phyloP scores from a whole-genome alignment of 1,140 invertebrate genomes.

The Leguminivora glycinivorella region DNA sequence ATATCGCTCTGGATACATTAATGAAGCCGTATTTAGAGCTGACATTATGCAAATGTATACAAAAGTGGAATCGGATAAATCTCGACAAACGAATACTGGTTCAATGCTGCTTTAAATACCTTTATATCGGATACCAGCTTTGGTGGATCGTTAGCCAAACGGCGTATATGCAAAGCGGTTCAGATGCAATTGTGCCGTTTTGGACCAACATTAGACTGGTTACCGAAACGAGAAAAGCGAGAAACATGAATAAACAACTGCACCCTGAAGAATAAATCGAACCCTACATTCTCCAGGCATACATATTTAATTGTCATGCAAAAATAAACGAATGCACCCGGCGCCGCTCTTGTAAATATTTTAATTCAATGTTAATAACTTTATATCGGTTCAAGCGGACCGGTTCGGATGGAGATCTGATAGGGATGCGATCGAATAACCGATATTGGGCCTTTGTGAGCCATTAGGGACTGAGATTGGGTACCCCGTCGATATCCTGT shows the following conservation, averaged over 20 bases:
- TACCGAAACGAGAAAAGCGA: slow-evolving; percentile 59
- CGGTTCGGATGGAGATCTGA: slow-evolving; percentile 34
- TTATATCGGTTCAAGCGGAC: slow-evolving; percentile 46
- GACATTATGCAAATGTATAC: slow-evolving; percentile 26
- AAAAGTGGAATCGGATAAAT: slow-evolving; percentile 26
- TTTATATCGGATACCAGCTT: slow-evolving; percentile 9
- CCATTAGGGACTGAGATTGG: slow-evolving; percentile 25
- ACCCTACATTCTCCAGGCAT: slow-evolving; percentile 38
- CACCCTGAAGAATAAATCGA: slow-evolving; percentile 47
- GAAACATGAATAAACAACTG: slow-evolving; percentile 61
- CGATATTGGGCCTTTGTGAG: slow-evolving; percentile 37
- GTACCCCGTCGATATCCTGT: slow-evolving; percentile 28
- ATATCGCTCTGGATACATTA: slow-evolving; percentile 28
- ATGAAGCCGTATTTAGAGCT: slow-evolving; percentile 16
- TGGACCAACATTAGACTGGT: slow-evolving; percentile 38
- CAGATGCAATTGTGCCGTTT: neutral
- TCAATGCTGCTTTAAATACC: slow-evolving; percentile 20
- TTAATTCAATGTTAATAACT: slow-evolving; percentile 59
- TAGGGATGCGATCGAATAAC: slow-evolving; percentile 47
- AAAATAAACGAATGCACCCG: slow-evolving; percentile 50
- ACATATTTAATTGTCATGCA: slow-evolving; percentile 59
- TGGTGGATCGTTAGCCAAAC: neutral
- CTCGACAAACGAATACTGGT: slow-evolving; percentile 23
- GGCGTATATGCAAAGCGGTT: neutral
- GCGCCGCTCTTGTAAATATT: slow-evolving; percentile 46